Base-by-base conservation (phyloP, 2,113 vertebrate species). In the Crotalus viridis region DNA sequence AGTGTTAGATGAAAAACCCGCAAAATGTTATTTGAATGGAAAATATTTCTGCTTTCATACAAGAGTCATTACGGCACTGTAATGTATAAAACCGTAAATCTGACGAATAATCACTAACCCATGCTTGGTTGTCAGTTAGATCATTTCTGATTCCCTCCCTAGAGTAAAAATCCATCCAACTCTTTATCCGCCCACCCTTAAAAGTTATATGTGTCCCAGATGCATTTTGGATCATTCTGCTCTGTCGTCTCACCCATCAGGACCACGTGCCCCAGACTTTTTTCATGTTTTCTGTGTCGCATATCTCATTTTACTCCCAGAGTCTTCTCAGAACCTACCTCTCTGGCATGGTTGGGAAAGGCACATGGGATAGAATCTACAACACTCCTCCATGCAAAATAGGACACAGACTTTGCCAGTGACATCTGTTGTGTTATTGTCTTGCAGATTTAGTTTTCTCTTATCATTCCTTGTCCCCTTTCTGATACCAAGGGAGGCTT, bases 11-110 rank as follows among this genome's bases (percentile, higher is more conserved):
- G 95, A 95, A 96, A 97, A 97, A 93, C 89, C 95, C 97, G 93
- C 96, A 96, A 96, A 95, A 97, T 96, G 95, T 94, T 95, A 94
- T 92, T 86, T 94, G 94, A 96, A 97, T 92, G 94, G 97, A 97
- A 97, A 97, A 91, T 95, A 96, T 97, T 95, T 96, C 95, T 97
- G 93, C 95, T 95, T 95, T 96, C 5, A 28, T 96, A 89, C 91
- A 93, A 91, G 94, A 92, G 22, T 94, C 95, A 94, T 95, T 96
- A 64, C 88, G 69, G 94, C 59, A 95, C 89, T 24, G 92, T 94
- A 89, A 87, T 24, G 92, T 94, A 91, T 90, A 94, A 96, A 96
- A 95, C 93, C 92, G 74, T 61, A 96, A 96, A 95, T 94, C 93
- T 95, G 94, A 93, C 92, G 86, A 96, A 93, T 2, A 0, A 89